Evolutionary conservation across 2,888 invertebrate species (phyloP), one percentile per base, ranked within the genome.

Genomic region (Agrilus biguttatus): DNA sequence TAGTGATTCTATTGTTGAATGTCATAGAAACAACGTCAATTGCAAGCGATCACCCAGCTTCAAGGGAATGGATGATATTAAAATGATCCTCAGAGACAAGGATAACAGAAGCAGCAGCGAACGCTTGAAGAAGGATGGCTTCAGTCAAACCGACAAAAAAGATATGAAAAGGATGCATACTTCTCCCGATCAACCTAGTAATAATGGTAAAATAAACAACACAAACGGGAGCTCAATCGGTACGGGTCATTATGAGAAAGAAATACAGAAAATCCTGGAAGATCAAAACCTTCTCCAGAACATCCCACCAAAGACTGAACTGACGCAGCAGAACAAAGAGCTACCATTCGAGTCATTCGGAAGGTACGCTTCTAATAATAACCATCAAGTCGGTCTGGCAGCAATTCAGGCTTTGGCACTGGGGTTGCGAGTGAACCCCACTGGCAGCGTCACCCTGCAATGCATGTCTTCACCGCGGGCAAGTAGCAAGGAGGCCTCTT

Each of bases 191-290:
- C 57, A 60, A 44, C 53, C 51, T 39, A 63, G 73, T 34, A 62
- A 63, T 10, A 61, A 62, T 45, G 67, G 62, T 37, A 74, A 75
- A 59, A 55, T 74, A 47, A 75, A 73, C 55, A 62, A 74, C 49
- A 71, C 72, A 48, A 71, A 71, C 37, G 70, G 69, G 39, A 58
- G 58, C n/a, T 62, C 68, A 42, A 73, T 74, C 48, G 59, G 61
- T 44, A 77, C 77, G 12, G 62, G 60, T 42, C 83, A 84, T 17
- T 85, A 85, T 60, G 85, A 85, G 67, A 73, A 82, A 56, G 84
- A 85, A 63, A 80, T 86, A 53, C 83, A 84, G 63, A 78, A 83
- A 62, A 72, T 85, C 53, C 70, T 84, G 49, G 83, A 83, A 55
- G 83, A 83, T 57, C 79, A 79, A 60, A 77, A 75, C 63, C 61